These are phyloP conservation scores for Podotricha telesiphe DNA, from an alignment of 2,888 invertebrate genomes.

Conservation along the genomic window DNA sequence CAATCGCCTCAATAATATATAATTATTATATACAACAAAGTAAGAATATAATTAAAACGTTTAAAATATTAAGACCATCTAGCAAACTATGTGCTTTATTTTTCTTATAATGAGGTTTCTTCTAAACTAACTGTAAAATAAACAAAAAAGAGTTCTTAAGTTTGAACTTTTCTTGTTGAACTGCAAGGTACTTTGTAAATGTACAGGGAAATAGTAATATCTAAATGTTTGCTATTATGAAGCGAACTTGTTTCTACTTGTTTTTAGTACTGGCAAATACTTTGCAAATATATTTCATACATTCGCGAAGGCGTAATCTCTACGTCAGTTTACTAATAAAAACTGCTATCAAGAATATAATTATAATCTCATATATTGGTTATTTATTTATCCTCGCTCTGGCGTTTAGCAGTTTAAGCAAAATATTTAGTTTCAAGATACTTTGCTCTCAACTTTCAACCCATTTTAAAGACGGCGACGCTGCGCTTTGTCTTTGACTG, in stretches of 20 bases:
- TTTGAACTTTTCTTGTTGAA: conserved; percentile 25
- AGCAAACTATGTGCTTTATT: conserved; percentile 2
- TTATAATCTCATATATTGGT: background rate
- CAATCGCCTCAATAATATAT: too few relatives aligned
- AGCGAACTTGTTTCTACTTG: background rate
- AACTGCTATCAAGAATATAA: background rate
- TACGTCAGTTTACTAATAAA: background rate
- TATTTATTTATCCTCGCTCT: too few relatives aligned
- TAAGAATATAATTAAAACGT: background rate
- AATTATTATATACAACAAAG: background rate
- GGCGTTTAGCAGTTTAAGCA: too few relatives aligned
- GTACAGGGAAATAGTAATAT: conserved; percentile 20
- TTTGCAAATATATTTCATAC: background rate
- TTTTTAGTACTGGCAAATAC: background rate
- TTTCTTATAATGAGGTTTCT: conserved; percentile 19
- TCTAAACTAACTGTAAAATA: conserved; percentile 25
- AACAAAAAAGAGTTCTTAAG: conserved; percentile 21
- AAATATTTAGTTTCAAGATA: too few relatives aligned
- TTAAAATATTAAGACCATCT: conserved; percentile 14
- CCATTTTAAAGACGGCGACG: background rate
- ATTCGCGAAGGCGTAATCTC: background rate
- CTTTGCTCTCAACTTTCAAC: too few relatives aligned
- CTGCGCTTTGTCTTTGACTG: too few relatives aligned
- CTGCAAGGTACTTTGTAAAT: conserved; percentile 14
- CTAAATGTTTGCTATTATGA: conserved; percentile 17